Conservation (phyloP, 2,797 vertebrate genomes). For the Nothura maculosa region DNA sequence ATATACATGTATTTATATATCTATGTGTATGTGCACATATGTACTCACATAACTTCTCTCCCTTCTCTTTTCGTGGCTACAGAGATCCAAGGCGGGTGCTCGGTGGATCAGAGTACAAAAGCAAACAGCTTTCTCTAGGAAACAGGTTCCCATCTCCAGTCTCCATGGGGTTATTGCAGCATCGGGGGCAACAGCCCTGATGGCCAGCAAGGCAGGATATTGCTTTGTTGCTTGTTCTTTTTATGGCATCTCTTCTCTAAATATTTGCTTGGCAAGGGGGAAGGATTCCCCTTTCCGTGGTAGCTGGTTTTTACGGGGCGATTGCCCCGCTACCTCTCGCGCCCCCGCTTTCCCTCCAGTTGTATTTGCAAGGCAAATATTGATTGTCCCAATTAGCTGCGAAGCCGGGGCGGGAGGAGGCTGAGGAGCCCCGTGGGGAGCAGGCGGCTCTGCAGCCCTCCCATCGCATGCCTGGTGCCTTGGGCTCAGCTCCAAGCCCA, state of each 20-base stretch:
- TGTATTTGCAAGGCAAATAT: conserved; percentile 70
- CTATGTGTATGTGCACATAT: no score
- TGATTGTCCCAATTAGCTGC: conserved; percentile 66
- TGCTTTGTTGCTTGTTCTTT: conserved; percentile 65
- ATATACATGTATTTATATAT: background rate
- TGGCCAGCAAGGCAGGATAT: background rate
- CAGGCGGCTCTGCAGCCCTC: background rate
- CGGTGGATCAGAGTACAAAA: background rate
- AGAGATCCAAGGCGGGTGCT: background rate
- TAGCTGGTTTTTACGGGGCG: conserved; percentile 53
- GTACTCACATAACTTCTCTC: no score
- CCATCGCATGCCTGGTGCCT: no score
- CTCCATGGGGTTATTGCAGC: background rate
- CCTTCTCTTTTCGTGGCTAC: background rate
- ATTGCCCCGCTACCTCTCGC: conserved; percentile 74
- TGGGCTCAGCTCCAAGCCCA: background rate
- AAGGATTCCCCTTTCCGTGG: conserved; percentile 58
- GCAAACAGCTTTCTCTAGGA: conserved; percentile 60
- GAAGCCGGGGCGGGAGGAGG: background rate
- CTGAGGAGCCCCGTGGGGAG: background rate
- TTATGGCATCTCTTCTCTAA: conserved; percentile 66
- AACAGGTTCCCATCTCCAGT: conserved; percentile 9
- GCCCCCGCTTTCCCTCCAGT: conserved; percentile 62
- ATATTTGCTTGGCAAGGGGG: conserved; percentile 62
- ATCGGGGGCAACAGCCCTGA: background rate